Base-by-base conservation (phyloP, 2,113 vertebrate genomes). In the Axis porcinus region DNA sequence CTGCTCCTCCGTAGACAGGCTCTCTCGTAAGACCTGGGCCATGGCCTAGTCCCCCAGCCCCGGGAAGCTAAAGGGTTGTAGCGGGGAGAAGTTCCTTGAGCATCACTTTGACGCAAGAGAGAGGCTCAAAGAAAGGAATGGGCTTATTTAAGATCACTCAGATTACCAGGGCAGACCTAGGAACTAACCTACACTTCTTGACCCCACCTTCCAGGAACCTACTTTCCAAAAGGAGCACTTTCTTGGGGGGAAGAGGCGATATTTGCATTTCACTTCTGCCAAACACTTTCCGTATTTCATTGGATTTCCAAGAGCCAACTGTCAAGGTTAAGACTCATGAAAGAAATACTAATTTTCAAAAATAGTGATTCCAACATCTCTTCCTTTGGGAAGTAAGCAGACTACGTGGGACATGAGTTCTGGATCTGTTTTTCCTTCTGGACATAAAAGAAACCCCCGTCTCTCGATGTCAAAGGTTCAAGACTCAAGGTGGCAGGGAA, bases 241-340 rank as follows among this genome's bases (percentile, higher is more conserved):
- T 30, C 27, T 11, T 17, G 17, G 0, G 17, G 62, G 0, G 6
- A 9, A 0, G 1, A 50, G 1, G 52, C 0, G 62, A 5, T 21
- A 30, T 43, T 3, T 90, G 43, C 33, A 57, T 67, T 85, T 92
- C 67, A 92, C 58, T 96, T 94, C 28, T 40, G 47, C 33, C 47
- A 92, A 95, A 91, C 25, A 27, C 52, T 97, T 95, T 52, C 28
- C 54, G 14, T 50, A 64, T 74, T 96, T 86, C 74, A 84, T 19
- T 95, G 13, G 28, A 54, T 79, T 96, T 88, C 62, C 52, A 79
- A 93, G 86, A 83, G 82, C 82, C 76, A 81, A 58, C 50, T 64
- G 78, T 82, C 76, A 91, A 87, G 43, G 87, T 62, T 86, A 97
- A 70, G 57, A 94, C n/a, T 94, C 83, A 89, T 30, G 36, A 95